phyloP scores from a whole-genome alignment of 2,113 vertebrate species.

The Actenoides hombroni region DNA sequence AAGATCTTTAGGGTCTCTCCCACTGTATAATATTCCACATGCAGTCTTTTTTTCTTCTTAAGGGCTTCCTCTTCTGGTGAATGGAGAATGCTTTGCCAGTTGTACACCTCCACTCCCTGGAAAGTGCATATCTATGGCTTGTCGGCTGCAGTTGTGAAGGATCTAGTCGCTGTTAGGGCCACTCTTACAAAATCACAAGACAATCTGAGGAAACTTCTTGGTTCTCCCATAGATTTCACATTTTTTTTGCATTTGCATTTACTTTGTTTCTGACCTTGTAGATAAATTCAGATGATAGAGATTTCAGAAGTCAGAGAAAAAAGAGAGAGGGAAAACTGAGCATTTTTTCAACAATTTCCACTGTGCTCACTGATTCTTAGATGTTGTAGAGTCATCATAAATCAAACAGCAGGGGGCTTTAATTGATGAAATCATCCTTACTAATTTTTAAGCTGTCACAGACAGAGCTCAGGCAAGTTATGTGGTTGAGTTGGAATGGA shows the following conservation, averaged over 20 bases:
- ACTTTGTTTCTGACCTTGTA: neutral
- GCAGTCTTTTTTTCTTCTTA: neutral
- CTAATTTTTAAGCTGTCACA: slow-evolving; percentile 67
- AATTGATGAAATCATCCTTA: slow-evolving; percentile 57
- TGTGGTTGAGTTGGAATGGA: neutral
- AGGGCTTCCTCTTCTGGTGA: neutral
- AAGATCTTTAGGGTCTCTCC: neutral
- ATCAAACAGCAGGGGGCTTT: slow-evolving; percentile 52
- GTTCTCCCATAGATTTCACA: neutral
- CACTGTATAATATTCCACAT: neutral
- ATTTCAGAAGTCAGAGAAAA: neutral
- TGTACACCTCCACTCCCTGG: neutral
- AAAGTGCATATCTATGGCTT: neutral
- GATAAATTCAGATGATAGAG: neutral
- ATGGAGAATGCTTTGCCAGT: neutral
- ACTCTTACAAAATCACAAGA: neutral
- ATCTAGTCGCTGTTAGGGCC: neutral
- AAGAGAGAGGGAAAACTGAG: neutral
- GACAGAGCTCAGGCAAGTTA: slow-evolving; percentile 30
- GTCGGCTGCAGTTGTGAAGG: neutral
- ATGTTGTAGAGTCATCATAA: neutral
- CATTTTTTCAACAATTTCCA: neutral
- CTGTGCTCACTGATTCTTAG: neutral
- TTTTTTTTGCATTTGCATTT: neutral
- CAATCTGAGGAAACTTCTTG: neutral